Evolutionary conservation across 2,888 invertebrate species (phyloP).

Genomic region (Leptopilina syphax): DNA sequence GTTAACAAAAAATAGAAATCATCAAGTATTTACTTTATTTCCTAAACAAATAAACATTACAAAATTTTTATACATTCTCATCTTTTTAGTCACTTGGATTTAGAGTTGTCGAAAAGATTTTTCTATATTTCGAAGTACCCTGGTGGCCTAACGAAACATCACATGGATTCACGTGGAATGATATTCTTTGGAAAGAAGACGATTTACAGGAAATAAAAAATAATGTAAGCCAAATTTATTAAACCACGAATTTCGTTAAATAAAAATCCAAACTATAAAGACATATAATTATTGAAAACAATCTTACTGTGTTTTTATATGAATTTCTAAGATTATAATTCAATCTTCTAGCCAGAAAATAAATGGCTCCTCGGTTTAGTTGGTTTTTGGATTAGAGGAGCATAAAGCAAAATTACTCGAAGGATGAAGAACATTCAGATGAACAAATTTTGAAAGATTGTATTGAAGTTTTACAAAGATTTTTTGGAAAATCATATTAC

Average conservation of each 20-base stretch:
- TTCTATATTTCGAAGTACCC: conserved; percentile 80
- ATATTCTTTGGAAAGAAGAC: conserved; percentile 80
- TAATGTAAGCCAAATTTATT: conserved; percentile 51
- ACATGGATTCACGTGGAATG: conserved; percentile 68
- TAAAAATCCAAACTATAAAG: no score
- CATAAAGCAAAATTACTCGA: conserved; percentile 81
- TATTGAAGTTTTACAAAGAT: conserved; percentile 77
- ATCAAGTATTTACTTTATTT: no score
- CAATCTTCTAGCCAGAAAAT: conserved; percentile 65
- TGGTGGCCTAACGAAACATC: conserved; percentile 79
- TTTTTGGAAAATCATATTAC: conserved; percentile 77
- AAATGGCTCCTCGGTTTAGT: conserved; percentile 82
- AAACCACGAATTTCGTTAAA: no score
- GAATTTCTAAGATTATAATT: no score
- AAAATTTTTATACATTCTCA: no score
- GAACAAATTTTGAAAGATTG: conserved; percentile 78
- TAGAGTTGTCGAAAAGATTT: conserved; percentile 84
- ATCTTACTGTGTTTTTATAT: no score
- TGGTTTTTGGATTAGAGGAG: conserved; percentile 81
- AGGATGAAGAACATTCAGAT: conserved; percentile 80
- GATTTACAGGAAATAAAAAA: conserved; percentile 70
- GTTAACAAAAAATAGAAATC: not conserved
- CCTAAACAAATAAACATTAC: no score
- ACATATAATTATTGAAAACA: no score
- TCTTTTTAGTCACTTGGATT: conserved; percentile 78